Evolutionary conservation across 2,113 vertebrate species (phyloP), one percentile per base, ranked within the genome.

Genomic region (Oncorhynchus keta): DNA sequence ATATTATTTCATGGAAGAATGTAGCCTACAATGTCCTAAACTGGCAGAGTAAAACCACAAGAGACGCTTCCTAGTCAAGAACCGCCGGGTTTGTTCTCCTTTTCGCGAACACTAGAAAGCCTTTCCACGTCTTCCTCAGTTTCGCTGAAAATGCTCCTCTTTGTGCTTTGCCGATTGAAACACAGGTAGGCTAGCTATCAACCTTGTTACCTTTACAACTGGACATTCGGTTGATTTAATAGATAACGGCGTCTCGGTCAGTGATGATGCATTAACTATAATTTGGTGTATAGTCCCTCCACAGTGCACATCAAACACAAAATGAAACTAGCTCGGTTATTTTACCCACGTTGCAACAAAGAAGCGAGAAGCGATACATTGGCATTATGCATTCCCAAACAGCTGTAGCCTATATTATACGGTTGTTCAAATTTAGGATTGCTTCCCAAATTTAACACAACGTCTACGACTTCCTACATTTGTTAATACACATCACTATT

Each of bases 291-390:
- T 83, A 84, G 72, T 49, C 55, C 75, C 9, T 62, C 5, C 20
- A 57, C 55, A 57, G 4, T 57, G 18, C 13, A 57, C 16, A 45
- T 45, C 39, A 45, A 11, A 78, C 68, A 22, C 8, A 62, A 7
- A 62, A n/a, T 62, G n/a, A 62, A 7, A 18, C 5, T 16, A 18
- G 77, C 79, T 79, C 65, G 76, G 70, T 65, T 87, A 76, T 87
- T 85, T 89, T 79, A 77, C 82, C 80, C 90, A 91, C 90, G 84
- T 85, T 90, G 88, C 88, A 93, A 91, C 92, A 92, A 91, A 93
- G 89, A 92, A 86, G 49, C 64, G 62, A 93, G 88, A 92, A 86
- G 35, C 57, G 64, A 62, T 73, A n/a, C 79, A 80, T 82, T 88
- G 88, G 89, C 88, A 91, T 89, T 86, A 88, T 85, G 87, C 89